phyloP scores from a whole-genome alignment of 2,888 invertebrate species.

The Nebria brevicollis region DNA sequence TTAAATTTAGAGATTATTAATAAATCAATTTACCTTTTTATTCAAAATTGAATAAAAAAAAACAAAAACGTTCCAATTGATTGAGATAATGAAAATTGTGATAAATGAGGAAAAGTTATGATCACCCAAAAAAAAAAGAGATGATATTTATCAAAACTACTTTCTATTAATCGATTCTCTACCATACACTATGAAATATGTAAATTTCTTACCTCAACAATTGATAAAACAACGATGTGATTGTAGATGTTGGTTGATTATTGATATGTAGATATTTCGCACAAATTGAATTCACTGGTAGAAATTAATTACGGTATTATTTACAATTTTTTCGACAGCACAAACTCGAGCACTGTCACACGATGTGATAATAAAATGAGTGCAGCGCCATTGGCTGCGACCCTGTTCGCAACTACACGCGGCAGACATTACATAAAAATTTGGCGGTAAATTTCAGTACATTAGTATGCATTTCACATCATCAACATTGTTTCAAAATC shows the following conservation, averaged over 20 bases:
- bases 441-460: constrained; percentile 7
- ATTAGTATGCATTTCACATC: background rate
- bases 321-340: constrained; percentile 22
- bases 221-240: background rate
- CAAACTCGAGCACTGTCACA: constrained; percentile 29
- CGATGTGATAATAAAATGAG: constrained; percentile 42
- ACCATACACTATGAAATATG: constrained; percentile 36
- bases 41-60: background rate
- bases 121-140: background rate
- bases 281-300: constrained; percentile 27
- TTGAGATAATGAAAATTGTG: background rate
- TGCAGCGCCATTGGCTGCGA: constrained; percentile 17
- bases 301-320: constrained; percentile 13
- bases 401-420: background rate
- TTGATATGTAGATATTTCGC: background rate
- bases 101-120: background rate
- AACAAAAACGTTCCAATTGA: background rate
- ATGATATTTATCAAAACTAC: constrained; percentile 39
- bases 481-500: background rate
- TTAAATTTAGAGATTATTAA: too few relatives aligned
- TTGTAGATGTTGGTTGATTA: background rate
- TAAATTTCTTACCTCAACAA: constrained; percentile 32
- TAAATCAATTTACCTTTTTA: too few relatives aligned
- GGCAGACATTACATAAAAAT: constrained; percentile 15
- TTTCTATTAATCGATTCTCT: constrained; percentile 44